A percentile compares a stretch with the other conserved stretches of the same genome.
phyloP scores from a whole-genome alignment of 1,140 invertebrate species.

The Araneus ventricosus region DNA sequence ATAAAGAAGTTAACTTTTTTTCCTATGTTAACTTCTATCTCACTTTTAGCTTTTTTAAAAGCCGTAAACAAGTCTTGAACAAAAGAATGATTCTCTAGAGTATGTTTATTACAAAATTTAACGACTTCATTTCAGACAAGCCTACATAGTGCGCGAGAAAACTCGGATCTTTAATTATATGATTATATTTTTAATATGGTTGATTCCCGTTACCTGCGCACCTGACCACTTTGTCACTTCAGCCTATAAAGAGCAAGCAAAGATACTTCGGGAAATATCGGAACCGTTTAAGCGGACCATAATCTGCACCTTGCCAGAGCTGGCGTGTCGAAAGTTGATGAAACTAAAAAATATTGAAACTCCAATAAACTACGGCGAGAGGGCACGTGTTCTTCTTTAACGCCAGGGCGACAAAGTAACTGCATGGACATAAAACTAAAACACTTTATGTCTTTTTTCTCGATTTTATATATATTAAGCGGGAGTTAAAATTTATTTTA shows the following conservation, averaged over 20 bases:
- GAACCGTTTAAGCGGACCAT: background rate
- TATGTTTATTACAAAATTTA: no score
- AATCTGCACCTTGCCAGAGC: background rate
- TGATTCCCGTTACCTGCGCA: background rate
- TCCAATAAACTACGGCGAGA: constrained; percentile 7
- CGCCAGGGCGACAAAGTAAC: constrained; percentile 49
- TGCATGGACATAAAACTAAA: constrained; percentile 57
- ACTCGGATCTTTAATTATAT: background rate
- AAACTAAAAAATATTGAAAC: constrained; percentile 16
- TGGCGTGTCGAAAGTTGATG: background rate
- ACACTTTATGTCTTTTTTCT: constrained; percentile 60
- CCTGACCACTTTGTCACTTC: background rate
- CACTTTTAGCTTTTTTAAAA: no score
- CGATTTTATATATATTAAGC: constrained; percentile 66
- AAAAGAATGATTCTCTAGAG: no score
- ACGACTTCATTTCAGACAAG: no score
- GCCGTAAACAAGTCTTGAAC: no score
- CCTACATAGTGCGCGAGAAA: no score
- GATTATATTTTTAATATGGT: background rate
- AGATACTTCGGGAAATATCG: background rate
- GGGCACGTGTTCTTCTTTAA: background rate
- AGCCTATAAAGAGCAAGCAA: background rate
- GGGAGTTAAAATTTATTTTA: constrained; percentile 73
- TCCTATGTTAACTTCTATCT: no score
- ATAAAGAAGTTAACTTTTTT: no score